Percentiles rank a stretch among this genome's conserved stretches.
These are phyloP conservation scores for Vidua chalybeata DNA, from an alignment of 2,113 vertebrate genomes.

Conservation along the genomic window DNA sequence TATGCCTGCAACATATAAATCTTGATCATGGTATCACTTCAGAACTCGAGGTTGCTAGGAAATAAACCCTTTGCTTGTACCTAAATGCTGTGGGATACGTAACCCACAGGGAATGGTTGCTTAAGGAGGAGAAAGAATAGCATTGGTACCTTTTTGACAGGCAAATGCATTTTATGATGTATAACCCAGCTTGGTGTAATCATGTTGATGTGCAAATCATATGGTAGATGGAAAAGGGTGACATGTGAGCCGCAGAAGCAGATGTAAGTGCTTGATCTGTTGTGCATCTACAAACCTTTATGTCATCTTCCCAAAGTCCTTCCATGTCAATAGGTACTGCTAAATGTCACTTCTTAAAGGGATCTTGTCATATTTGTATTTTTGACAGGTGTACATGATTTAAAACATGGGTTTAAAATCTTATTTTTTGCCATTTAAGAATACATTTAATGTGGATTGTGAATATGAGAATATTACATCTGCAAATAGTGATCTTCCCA, in stretches of 20 bases:
- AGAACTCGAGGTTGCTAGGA: neutral
- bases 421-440: neutral
- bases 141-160: neutral
- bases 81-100: neutral
- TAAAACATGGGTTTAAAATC: neutral
- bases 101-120: neutral
- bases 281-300: neutral
- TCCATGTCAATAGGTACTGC: neutral
- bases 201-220: neutral
- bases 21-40: neutral
- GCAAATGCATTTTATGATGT: neutral
- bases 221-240: slow-evolving; percentile 1
- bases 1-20: neutral
- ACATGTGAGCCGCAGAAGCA: slow-evolving; percentile 31
- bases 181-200: neutral
- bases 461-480: neutral
- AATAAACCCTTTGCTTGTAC: neutral
- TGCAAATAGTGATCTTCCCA: neutral
- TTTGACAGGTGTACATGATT: neutral
- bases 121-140: neutral
- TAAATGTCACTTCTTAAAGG: slow-evolving; percentile 11
- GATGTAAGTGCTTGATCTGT: slow-evolving; percentile 17
- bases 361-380: neutral
- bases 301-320: neutral
- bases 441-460: neutral